A percentile compares a stretch with the other conserved stretches of the same genome.
Conservation (phyloP, 2,113 vertebrate species). For the Romanogobio albipinnatus region DNA sequence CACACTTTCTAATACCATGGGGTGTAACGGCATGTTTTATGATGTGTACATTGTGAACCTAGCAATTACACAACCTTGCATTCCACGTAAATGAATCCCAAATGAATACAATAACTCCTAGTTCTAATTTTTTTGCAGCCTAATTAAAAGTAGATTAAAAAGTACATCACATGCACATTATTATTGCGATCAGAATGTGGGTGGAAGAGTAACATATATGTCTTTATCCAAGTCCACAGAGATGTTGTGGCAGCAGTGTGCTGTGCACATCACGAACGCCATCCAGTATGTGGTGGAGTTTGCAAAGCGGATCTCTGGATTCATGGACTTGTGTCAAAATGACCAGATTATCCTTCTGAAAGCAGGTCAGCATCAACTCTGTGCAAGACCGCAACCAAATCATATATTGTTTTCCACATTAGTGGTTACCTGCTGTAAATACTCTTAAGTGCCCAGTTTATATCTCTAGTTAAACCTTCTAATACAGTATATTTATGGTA, state of each 20-base stretch:
- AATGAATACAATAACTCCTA: slow-evolving; percentile 2
- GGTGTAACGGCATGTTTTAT: neutral
- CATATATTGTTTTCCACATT: neutral
- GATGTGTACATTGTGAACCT: neutral
- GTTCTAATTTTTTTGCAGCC: neutral
- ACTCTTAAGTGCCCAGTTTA: neutral
- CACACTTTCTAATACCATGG: neutral
- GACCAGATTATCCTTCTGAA: slow-evolving; percentile 95
- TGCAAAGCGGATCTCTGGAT: slow-evolving; percentile 88
- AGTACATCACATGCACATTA: neutral
- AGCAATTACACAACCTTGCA: slow-evolving; percentile 21
- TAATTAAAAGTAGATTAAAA: slow-evolving; percentile 11
- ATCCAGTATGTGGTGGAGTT: slow-evolving; percentile 94
- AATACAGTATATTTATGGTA: neutral
- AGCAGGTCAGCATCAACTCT: slow-evolving; percentile 79
- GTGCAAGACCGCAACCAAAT: neutral
- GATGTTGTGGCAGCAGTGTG: slow-evolving; percentile 89
- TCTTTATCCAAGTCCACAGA: slow-evolving; percentile 80
- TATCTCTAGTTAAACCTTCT: neutral
- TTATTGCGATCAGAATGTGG: neutral
- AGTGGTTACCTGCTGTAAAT: slow-evolving; percentile 1
- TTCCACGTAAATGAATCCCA: neutral
- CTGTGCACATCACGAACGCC: slow-evolving; percentile 87
- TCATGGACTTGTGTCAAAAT: slow-evolving; percentile 93
- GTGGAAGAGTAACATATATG: neutral